Evolutionary conservation across 2,113 vertebrate genomes (phyloP).

Genomic region (Chinchilla lanigera): DNA sequence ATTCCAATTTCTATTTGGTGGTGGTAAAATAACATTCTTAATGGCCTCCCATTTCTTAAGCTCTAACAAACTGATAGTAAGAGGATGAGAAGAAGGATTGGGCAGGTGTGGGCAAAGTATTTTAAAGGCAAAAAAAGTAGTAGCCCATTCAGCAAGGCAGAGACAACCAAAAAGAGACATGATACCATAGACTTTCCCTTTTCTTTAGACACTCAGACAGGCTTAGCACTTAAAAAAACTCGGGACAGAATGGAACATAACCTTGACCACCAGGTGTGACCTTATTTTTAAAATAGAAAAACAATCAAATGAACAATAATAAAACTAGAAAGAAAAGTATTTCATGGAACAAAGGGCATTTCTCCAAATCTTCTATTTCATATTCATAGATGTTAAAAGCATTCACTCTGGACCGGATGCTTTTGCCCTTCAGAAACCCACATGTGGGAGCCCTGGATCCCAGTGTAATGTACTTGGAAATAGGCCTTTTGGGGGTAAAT

Average conservation of each 20-base stretch:
- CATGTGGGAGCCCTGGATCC: neutral
- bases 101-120: neutral
- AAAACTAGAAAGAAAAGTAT: neutral
- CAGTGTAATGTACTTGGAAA: neutral
- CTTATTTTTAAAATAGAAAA: slow-evolving; percentile 42
- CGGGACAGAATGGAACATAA: neutral
- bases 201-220: neutral
- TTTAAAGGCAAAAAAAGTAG: neutral
- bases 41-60: neutral
- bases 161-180: neutral
- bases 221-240: neutral
- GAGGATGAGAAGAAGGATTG: slow-evolving; percentile 8
- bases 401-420: neutral
- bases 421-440: neutral
- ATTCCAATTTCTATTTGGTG: neutral
- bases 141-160: neutral
- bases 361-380: neutral
- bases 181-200: neutral
- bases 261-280: neutral
- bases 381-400: neutral
- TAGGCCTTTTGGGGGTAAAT: neutral
- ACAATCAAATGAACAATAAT: neutral
- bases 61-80: neutral
- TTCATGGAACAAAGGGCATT: neutral
- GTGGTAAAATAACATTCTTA: neutral